These are phyloP conservation scores for Tetrax tetrax DNA, from an alignment of 2,113 vertebrate species.

Conservation along the genomic window DNA sequence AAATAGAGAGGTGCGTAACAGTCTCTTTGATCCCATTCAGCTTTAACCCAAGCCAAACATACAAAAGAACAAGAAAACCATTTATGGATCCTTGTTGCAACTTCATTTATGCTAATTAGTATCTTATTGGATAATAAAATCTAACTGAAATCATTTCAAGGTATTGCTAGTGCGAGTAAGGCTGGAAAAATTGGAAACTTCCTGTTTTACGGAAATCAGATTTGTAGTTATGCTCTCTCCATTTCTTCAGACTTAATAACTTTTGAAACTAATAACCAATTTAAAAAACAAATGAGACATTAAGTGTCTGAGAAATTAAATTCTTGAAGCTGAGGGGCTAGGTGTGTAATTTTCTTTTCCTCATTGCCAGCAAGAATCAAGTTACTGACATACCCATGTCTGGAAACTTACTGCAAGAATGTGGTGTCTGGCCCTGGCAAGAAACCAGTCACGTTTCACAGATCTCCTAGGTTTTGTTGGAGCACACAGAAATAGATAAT, in stretches of 20 bases:
- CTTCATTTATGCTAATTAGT: not conserved
- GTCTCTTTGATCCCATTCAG: not conserved
- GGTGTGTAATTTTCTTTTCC: not conserved
- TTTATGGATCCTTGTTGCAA: not conserved
- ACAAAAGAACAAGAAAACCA: not conserved
- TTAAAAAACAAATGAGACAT: constrained; percentile 5
- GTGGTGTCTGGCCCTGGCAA: not conserved
- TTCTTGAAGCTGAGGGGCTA: not conserved
- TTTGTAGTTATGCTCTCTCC: not conserved
- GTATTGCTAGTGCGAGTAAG: not conserved
- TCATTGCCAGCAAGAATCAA: not conserved
- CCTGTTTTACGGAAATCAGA: not conserved
- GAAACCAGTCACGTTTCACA: not conserved
- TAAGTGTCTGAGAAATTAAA: not conserved
- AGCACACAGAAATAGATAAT: not conserved
- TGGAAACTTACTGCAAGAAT: not conserved
- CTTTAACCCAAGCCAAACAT: not conserved
- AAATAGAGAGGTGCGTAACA: not conserved
- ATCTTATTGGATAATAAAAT: not conserved
- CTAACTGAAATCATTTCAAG: not conserved
- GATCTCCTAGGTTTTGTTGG: not conserved
- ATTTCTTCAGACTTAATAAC: not conserved
- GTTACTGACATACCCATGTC: not conserved
- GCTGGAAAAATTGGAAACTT: not conserved
- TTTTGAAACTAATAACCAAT: not conserved